Percentiles rank a stretch among this genome's conserved stretches.
Conservation (phyloP, 2,113 vertebrate species). For the Uria lomvia region DNA sequence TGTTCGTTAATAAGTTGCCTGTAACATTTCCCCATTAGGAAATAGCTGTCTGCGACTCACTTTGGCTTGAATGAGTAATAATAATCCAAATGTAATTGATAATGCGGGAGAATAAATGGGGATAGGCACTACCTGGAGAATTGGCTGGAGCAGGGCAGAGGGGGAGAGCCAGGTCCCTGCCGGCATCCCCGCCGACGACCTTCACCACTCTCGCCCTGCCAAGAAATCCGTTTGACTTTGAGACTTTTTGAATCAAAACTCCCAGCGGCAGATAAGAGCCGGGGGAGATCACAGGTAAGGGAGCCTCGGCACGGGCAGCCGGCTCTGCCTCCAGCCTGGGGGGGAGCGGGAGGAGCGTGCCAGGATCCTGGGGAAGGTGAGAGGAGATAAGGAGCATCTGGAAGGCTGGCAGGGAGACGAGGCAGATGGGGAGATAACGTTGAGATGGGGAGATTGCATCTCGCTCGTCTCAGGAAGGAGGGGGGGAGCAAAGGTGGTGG, state of each 20-base stretch:
- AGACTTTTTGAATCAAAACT: neutral
- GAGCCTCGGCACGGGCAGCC: neutral
- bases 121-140: neutral
- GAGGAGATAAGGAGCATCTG: slow-evolving; percentile 28
- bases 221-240: neutral
- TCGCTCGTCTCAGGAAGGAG: neutral
- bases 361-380: neutral
- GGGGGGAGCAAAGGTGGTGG: neutral
- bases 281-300: neutral
- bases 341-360: neutral
- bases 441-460: neutral
- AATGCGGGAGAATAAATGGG: slow-evolving; percentile 13
- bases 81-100: slow-evolving; percentile 63
- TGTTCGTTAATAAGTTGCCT: slow-evolving; percentile 64
- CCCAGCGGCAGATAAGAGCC: neutral
- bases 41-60: slow-evolving; percentile 35
- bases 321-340: neutral
- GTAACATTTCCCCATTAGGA: slow-evolving; percentile 61
- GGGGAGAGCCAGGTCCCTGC: neutral
- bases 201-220: neutral
- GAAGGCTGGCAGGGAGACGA: neutral
- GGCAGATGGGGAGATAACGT: neutral
- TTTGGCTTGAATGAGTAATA: slow-evolving; percentile 40
- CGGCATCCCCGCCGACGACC: neutral
- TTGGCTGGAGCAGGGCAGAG: accelerated